Conservation (phyloP, 2,888 invertebrate genomes). For the Macrosoma leucophasiata region DNA sequence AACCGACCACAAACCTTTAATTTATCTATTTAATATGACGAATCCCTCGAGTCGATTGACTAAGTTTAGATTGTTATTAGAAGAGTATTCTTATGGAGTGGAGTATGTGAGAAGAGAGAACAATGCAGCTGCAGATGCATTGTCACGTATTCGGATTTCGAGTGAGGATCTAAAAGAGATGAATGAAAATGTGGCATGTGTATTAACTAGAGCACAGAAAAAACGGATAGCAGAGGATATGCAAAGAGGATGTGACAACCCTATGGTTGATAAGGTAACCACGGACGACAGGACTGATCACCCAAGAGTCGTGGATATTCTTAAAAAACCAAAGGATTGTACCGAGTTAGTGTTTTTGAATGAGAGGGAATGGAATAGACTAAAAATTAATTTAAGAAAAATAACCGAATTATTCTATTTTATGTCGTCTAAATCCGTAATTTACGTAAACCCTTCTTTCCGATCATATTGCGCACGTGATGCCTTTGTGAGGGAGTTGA, state of each 20-base stretch:
- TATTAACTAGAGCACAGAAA: neutral
- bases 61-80: constrained; percentile 14
- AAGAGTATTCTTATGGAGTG: constrained; percentile 15
- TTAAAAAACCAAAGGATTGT: constrained; percentile 1
- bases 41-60: constrained; percentile 10
- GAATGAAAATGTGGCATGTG: constrained; percentile 6
- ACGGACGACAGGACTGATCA: too few relatives aligned
- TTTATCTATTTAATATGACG: constrained; percentile 10
- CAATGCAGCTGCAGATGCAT: constrained; percentile 14
- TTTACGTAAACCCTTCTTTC: constrained; percentile 9
- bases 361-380: neutral
- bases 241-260: neutral
- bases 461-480: constrained; percentile 12
- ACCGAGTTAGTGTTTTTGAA: neutral
- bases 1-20: constrained; percentile 16
- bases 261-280: too few relatives aligned
- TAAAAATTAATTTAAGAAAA: neutral
- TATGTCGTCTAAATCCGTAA: constrained; percentile 4
- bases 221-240: neutral
- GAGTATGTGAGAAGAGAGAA: constrained; percentile 11
- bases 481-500: constrained; percentile 15
- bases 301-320: constrained; percentile 1
- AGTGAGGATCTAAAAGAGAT: constrained; percentile 19
- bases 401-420: constrained; percentile 3
- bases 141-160: constrained; percentile 11